phyloP scores from a whole-genome alignment of 2,113 vertebrate genomes.

The Stigmatopora argus region DNA sequence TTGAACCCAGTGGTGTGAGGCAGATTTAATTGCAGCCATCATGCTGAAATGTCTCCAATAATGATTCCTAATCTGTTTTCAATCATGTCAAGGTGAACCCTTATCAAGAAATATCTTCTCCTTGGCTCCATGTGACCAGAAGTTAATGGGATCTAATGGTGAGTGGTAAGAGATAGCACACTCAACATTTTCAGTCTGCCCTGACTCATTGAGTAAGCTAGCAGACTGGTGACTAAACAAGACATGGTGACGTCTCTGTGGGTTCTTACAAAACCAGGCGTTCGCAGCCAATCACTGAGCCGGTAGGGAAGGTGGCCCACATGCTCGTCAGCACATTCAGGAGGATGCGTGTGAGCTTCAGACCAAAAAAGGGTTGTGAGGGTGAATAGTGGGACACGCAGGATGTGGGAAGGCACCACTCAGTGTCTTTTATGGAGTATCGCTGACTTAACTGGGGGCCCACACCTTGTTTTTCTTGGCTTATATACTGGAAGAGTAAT shows the following conservation, averaged over 20 bases:
- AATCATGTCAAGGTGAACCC: background rate
- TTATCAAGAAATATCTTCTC: background rate
- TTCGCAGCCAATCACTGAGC: slow-evolving; percentile 30
- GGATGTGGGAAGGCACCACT: slow-evolving; percentile 47
- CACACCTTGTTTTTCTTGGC: background rate
- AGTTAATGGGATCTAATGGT: slow-evolving; percentile 20
- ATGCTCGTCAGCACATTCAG: slow-evolving; percentile 46
- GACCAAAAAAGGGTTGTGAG: slow-evolving; percentile 16
- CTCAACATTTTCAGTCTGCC: slow-evolving; percentile 16
- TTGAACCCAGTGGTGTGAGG: too few relatives aligned
- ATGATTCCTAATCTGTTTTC: background rate
- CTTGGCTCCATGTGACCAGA: slow-evolving; percentile 7
- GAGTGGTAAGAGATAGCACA: slow-evolving; percentile 9
- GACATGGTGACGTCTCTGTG: slow-evolving; percentile 30
- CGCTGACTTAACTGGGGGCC: slow-evolving; percentile 30
- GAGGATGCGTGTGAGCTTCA: slow-evolving; percentile 27
- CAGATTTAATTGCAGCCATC: too few relatives aligned
- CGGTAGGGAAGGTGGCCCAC: slow-evolving; percentile 44
- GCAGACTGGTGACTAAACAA: slow-evolving; percentile 18
- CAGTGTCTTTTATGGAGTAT: slow-evolving; percentile 14
- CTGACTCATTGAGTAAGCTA: slow-evolving; percentile 26
- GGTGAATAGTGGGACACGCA: slow-evolving; percentile 29
- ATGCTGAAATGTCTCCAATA: background rate
- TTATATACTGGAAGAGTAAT: slow-evolving; percentile 5
- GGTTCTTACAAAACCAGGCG: slow-evolving; percentile 19